Evolutionary conservation across 2,797 vertebrate species (phyloP).

Genomic region (Podarcis lilfordi): DNA sequence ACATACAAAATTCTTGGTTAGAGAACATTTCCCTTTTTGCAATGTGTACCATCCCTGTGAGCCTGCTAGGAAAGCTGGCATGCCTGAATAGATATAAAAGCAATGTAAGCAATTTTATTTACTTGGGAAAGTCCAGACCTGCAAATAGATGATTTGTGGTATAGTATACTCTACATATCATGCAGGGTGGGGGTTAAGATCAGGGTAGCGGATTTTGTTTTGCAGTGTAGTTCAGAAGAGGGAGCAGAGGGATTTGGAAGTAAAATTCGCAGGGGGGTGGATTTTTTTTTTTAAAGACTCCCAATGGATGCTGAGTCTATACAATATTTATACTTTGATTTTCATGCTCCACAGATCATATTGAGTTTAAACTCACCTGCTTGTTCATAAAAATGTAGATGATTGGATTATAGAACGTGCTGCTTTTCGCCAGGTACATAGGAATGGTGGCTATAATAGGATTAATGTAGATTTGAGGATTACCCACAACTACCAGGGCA

Average conservation of each 20-base stretch:
- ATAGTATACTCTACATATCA: not conserved
- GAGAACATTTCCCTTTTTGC: not conserved
- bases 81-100: conserved; percentile 28
- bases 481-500: conserved; percentile 70
- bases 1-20: not conserved
- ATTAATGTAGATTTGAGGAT: conserved; percentile 70
- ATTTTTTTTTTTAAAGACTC: not conserved
- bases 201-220: not conserved
- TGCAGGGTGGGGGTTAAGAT: fast-evolving
- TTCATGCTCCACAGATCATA: not conserved
- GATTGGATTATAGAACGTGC: conserved; percentile 78
- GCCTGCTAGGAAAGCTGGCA: not conserved
- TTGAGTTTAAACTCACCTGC: conserved; percentile 69
- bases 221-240: not conserved
- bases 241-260: not conserved
- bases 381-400: conserved; percentile 83
- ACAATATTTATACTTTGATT: conserved; percentile 2
- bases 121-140: not conserved
- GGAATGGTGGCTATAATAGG: conserved; percentile 74
- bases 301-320: too few species aligned
- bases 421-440: conserved; percentile 81
- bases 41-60: conserved; percentile 4
- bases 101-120: not conserved
- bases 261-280: not conserved
- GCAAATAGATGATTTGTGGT: not conserved